A percentile compares a stretch with the other conserved stretches of the same genome.
These are phyloP conservation scores for Synanceia verrucosa DNA, from an alignment of 2,797 vertebrate species.

Conservation along the genomic window DNA sequence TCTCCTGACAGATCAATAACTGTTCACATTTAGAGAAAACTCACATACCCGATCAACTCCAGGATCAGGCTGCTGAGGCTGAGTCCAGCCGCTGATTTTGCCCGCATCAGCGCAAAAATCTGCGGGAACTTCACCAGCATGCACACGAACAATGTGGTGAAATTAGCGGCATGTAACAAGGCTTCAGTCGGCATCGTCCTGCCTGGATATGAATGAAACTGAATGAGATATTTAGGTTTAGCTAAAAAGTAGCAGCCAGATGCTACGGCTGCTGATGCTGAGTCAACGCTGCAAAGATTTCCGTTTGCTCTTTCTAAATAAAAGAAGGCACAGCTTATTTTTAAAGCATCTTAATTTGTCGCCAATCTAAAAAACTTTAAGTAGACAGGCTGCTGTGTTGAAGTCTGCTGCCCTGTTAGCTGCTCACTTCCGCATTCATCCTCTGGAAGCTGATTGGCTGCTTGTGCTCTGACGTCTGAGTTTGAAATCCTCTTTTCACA, in stretches of 20 bases:
- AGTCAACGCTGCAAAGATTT: background rate
- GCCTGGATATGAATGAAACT: accelerated
- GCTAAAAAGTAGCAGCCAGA: slow-evolving; percentile 5
- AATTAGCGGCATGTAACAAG: slow-evolving; percentile 77
- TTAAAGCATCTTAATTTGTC: no score
- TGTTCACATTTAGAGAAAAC: background rate
- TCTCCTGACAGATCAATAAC: background rate
- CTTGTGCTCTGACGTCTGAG: background rate
- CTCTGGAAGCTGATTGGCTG: slow-evolving; percentile 41
- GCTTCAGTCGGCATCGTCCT: slow-evolving; percentile 63
- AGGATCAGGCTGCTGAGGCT: slow-evolving; percentile 82
- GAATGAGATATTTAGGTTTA: background rate
- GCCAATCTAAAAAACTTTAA: no score
- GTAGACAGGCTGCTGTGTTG: background rate
- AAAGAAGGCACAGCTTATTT: accelerated
- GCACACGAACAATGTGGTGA: slow-evolving; percentile 81
- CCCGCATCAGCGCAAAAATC: slow-evolving; percentile 78
- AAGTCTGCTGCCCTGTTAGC: no score
- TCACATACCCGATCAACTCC: slow-evolving; percentile 80
- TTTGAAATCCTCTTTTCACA: background rate
- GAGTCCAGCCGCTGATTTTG: slow-evolving; percentile 74
- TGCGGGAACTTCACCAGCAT: slow-evolving; percentile 87
- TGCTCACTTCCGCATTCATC: slow-evolving; percentile 65
- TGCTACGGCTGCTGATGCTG: background rate
- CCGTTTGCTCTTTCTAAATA: slow-evolving; percentile 27